Percentiles rank a stretch among this genome's conserved stretches.
Conservation (phyloP, 2,888 invertebrate genomes). For the Mimas tiliae region DNA sequence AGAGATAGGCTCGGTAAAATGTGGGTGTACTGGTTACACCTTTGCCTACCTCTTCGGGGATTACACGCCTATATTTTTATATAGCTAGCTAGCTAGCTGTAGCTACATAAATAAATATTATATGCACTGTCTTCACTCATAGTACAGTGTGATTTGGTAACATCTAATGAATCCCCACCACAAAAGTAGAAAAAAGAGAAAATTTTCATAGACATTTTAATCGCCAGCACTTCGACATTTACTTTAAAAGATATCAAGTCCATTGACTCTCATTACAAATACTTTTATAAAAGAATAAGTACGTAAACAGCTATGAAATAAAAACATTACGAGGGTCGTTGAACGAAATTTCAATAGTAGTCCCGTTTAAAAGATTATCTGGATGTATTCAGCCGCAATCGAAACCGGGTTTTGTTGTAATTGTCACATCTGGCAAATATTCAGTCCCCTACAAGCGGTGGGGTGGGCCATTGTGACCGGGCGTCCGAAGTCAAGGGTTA, state of each 20-base stretch:
- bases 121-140: too few species aligned
- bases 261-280: slow-evolving; percentile 34
- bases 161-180: too few species aligned
- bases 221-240: slow-evolving; percentile 9
- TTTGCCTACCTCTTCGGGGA: too few species aligned
- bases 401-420: slow-evolving; percentile 75
- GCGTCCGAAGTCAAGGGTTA: slow-evolving; percentile 30
- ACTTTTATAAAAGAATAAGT: slow-evolving; percentile 21
- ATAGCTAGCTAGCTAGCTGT: too few species aligned
- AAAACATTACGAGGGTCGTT: slow-evolving; percentile 44
- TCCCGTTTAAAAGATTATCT: slow-evolving; percentile 72
- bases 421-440: slow-evolving; percentile 79
- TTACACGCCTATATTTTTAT: too few species aligned
- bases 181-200: background rate
- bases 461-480: slow-evolving; percentile 34
- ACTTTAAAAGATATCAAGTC: slow-evolving; percentile 34
- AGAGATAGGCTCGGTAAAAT: too few species aligned
- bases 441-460: slow-evolving; percentile 31
- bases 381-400: slow-evolving; percentile 72
- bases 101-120: too few species aligned
- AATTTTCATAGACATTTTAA: slow-evolving; percentile 6
- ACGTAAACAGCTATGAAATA: slow-evolving; percentile 35
- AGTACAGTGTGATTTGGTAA: too few species aligned
- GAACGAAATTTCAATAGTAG: slow-evolving; percentile 51
- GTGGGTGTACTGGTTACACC: too few species aligned